phyloP scores from a whole-genome alignment of 1,140 invertebrate genomes.

The Leptestheria dahalacensis region DNA sequence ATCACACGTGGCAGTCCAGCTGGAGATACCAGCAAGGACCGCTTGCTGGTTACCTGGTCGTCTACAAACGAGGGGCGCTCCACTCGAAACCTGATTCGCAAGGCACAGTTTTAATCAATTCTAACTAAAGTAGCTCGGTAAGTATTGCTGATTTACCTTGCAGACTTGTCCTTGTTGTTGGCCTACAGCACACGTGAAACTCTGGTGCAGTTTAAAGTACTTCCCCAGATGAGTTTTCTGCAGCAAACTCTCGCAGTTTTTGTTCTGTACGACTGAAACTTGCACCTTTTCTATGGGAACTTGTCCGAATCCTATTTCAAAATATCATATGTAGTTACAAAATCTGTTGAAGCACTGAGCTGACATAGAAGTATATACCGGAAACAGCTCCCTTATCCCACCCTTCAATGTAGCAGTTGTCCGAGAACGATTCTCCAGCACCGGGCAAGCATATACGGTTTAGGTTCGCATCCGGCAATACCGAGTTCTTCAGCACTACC shows the following conservation, averaged over 20 bases:
- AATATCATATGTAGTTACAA: background rate
- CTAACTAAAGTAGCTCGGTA: background rate
- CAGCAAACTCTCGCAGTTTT: conserved; percentile 36
- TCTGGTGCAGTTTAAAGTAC: conserved; percentile 28
- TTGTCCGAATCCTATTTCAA: background rate
- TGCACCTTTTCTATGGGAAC: conserved; percentile 46
- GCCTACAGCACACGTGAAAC: conserved; percentile 31
- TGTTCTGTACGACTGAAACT: conserved; percentile 42
- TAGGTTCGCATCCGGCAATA: conserved; percentile 46
- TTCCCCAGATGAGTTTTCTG: conserved; percentile 26
- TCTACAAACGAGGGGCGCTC: conserved; percentile 57
- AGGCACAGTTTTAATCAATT: background rate
- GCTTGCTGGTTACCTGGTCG: conserved; percentile 43
- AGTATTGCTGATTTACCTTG: conserved; percentile 26
- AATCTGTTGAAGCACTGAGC: background rate
- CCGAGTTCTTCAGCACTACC: conserved; percentile 41
- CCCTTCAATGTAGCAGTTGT: conserved; percentile 53
- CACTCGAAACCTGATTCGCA: conserved; percentile 50
- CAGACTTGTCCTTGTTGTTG: conserved; percentile 33
- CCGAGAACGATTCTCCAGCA: conserved; percentile 26
- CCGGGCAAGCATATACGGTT: conserved; percentile 50
- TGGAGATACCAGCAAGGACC: conserved; percentile 53
- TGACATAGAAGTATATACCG: conserved; percentile 36
- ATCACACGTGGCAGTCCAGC: conserved; percentile 46
- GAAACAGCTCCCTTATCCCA: conserved; percentile 63